Base-by-base conservation (phyloP, 2,888 invertebrate species). In the Embidobia sp. region DNA sequence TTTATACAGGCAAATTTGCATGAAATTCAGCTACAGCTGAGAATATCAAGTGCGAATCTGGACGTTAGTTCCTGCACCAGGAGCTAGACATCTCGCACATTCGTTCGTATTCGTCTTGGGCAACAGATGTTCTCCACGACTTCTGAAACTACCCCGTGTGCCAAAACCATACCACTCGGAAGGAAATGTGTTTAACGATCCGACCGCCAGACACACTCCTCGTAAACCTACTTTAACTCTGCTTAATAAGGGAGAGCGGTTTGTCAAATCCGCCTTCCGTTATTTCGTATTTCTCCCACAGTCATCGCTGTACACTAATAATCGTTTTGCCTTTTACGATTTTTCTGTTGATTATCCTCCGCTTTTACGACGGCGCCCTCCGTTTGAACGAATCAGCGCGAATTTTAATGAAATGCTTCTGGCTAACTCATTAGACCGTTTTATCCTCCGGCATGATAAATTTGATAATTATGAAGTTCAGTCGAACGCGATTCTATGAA, bases 51-150 rank as follows among this genome's bases (percentile, higher is more conserved):
- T 64, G 66, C 22, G 44, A 66, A 66, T 63, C 59, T 66, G 70
- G 70, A 66, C 63, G 55, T 59, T 51, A 46, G 51, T 57, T 67
- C 19, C 44, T 37, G 37, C 16, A 53, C 37, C 51, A 42, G 59
- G 27, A 46, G 15, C 29, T 49, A 55, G 42, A 55, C 63, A 35
- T 69, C 61, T 51, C 61, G 51, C 51, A 53, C 74, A 76, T 69
- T 69, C 69, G 70, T 72, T 72, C 66, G 72, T 72, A 55, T 59
- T 77, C 72, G 77, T 77, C 77, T 78, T 75, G 78, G 80, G 83
- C 81, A 80, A 83, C 87, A 86, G 86, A 86, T 86, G 86, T 85
- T 85, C 81, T 81, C 83, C 83, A 87, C 83, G 85, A 85, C 81
- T 80, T 82, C 81, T 76, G 77, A 81, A 84, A 81, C 80, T 83